Evolutionary conservation across 2,113 vertebrate species (phyloP).

Genomic region (Thalassarche chlororhynchos): DNA sequence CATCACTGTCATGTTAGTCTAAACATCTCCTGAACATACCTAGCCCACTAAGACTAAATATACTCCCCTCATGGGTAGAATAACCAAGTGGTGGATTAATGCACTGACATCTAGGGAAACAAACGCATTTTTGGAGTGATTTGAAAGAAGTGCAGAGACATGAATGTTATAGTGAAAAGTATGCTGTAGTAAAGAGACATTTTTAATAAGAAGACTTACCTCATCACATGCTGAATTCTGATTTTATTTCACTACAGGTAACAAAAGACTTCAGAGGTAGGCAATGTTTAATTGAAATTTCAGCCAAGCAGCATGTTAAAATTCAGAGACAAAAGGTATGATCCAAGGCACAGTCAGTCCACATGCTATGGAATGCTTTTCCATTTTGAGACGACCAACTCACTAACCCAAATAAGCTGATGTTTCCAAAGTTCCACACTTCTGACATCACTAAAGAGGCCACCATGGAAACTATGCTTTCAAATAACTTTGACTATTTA

Average conservation of each 20-base stretch:
- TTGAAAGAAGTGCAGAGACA: background rate
- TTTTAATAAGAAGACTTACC: background rate
- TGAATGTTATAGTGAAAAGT: background rate
- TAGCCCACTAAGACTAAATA: background rate
- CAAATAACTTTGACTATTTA: background rate
- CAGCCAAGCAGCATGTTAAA: constrained; percentile 7
- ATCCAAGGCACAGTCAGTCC: background rate
- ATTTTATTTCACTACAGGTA: constrained; percentile 33
- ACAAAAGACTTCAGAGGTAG: background rate
- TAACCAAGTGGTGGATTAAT: background rate
- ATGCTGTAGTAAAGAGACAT: background rate
- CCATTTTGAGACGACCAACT: constrained; percentile 6
- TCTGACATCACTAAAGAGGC: background rate
- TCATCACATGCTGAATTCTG: background rate
- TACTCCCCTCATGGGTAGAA: background rate
- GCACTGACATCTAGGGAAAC: background rate
- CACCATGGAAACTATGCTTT: background rate
- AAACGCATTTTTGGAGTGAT: background rate
- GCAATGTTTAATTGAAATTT: background rate
- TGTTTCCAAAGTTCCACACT: background rate
- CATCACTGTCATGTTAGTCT: background rate
- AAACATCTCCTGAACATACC: background rate
- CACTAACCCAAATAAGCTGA: background rate
- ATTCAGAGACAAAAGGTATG: background rate
- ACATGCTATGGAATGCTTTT: background rate